Base-by-base conservation (phyloP, 2,113 vertebrate genomes). In the Hydrochoerus hydrochaeris region DNA sequence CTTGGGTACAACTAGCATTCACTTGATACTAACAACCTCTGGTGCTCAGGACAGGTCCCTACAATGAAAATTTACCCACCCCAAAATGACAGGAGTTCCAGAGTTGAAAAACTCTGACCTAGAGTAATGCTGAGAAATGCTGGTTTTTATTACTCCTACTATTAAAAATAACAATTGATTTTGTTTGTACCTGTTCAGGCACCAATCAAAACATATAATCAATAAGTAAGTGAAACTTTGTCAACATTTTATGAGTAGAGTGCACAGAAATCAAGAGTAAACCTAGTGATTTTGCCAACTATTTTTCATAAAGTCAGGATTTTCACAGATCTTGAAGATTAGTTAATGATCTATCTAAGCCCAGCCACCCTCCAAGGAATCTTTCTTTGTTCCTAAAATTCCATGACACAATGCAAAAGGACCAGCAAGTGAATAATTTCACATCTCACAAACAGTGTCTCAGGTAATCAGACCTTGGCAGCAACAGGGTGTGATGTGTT, bases 291-390 rank as follows among this genome's bases (percentile, higher is more conserved):
- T 80, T 44, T 14, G 17, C 8, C 26, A 96, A 38, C 4, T 14
- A 1, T 71, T 86, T 41, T 89, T 71, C 63, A 32, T 38, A 58
- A 80, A 83, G 80, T 94, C 32, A 71, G 52, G 16, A 54, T 69
- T 71, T 95, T 90, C 88, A 71, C 2, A 73, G 44, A 91, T 63
- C 81, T 85, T 81, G 58, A 86, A 93, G n/a, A 13, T 14, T 16
- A 32, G 7, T n/a, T 88, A 54, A 46, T 57, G 52, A 94, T 41
- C 35, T 46, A 9, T 35, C 8, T 82, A 58, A 65, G 90, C 13
- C 16, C 44, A 65, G 38, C n/a, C 32, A 4, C 49, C 49, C 0
- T 75, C 17, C 46, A 57, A 20, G 3, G 35, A 62, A 2, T 60
- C 77, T 65, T 28, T 54, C 16, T 13, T 78, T 19, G 73, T 80